A percentile compares a stretch with the other conserved stretches of the same genome.
These are phyloP conservation scores for Siniperca knerii DNA, from an alignment of 2,113 vertebrate species.

Conservation along the genomic window DNA sequence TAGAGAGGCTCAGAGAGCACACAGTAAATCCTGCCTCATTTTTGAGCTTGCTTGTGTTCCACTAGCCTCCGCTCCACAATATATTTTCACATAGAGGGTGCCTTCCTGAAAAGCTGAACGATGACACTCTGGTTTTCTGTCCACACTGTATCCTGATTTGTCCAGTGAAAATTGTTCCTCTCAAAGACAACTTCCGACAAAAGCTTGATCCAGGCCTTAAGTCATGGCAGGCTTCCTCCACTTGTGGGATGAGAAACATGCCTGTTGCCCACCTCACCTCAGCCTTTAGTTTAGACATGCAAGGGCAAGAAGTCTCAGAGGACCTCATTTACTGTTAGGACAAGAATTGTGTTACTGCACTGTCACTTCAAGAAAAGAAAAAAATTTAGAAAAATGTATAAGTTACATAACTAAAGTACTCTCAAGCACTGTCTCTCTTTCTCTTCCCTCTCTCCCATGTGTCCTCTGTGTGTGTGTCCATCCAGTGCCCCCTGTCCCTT, in stretches of 20 bases:
- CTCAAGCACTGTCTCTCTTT: slow-evolving; percentile 15
- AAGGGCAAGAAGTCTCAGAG: slow-evolving; percentile 55
- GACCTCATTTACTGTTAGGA: slow-evolving; percentile 59
- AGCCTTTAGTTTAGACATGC: slow-evolving; percentile 35
- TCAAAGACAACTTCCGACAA: not conserved
- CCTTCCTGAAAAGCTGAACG: slow-evolving; percentile 17
- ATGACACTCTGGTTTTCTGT: not conserved
- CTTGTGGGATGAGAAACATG: slow-evolving; percentile 48
- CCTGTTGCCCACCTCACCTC: slow-evolving; percentile 48
- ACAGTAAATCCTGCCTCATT: not conserved
- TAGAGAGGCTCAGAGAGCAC: not conserved
- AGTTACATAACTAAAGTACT: slow-evolving; percentile 23
- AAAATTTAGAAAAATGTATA: slow-evolving; percentile 27
- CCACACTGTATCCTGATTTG: not conserved
- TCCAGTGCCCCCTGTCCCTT: slow-evolving; percentile 2
- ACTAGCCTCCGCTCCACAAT: not conserved
- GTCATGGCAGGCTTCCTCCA: slow-evolving; percentile 22
- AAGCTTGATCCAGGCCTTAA: slow-evolving; percentile 18
- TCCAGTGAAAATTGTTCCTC: slow-evolving; percentile 2
- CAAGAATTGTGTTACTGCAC: slow-evolving; percentile 25
- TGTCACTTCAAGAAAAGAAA: slow-evolving; percentile 26
- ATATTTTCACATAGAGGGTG: slow-evolving; percentile 3
- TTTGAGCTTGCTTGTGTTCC: not conserved
- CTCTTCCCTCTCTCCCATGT: not conserved
- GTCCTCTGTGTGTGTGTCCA: not conserved